Base-by-base conservation (phyloP, 1,140 invertebrate species). In the Pseudachorutes palmiensis region DNA sequence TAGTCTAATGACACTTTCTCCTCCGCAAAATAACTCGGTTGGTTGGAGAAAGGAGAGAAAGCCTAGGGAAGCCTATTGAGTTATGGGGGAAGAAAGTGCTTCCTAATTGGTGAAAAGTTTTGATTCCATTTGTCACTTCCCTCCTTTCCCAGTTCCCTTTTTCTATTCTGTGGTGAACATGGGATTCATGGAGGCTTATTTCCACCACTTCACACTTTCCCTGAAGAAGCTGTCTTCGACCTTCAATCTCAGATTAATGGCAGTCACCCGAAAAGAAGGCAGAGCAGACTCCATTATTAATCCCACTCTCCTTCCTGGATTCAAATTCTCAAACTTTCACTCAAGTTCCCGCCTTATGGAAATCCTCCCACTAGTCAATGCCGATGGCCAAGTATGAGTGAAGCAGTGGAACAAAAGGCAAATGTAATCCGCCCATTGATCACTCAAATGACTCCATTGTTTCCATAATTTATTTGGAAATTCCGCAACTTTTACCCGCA, bases 41-140 rank as follows among this genome's bases (percentile, higher is more conserved):
- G 36, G 36, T 12, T 12, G 19, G 36, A 19, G 36, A 45, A 45
- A 45, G 36, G 19, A 19, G 19, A 45, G 36, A 45, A 45, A 45
- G 36, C 19, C 36, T 19, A 12, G 36, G 36, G 19, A 45, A 55
- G 12, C 9, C 51, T 55, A 55, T 55, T 55, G 51, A 55, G 51
- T 55, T 55, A 55, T 29, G 31, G 61, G 51, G 59, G 26, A 62
- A 64, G 61, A 55, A 51, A 49, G 58, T 59, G 49, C 58, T 58
- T 65, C 57, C 63, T 69, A 69, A 69, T 69, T 69, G 68, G 33
- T 33, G 16, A 65, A 69, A 69, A 69, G 45, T 69, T 69, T 55
- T 69, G 59, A 62, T 51, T 69, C 64, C 68, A 62, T 65, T 69
- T 66, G 63, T 66, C 65, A 55, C 51, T 24, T 24, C 24, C 24